phyloP scores from a whole-genome alignment of 2,113 vertebrate genomes.

The Platichthys stellatus region DNA sequence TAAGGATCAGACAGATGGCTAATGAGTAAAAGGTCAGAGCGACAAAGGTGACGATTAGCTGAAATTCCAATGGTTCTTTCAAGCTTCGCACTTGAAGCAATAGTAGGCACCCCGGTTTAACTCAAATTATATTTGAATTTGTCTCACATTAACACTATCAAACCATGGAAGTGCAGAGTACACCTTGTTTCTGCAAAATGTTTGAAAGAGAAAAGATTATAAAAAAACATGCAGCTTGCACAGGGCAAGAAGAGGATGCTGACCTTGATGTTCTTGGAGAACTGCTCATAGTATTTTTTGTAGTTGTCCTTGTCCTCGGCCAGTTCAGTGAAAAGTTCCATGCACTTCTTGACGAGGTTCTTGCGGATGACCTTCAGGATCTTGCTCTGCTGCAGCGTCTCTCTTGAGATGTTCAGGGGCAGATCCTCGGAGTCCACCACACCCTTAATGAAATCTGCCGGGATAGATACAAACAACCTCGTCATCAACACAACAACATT shows the following conservation, averaged over 20 bases:
- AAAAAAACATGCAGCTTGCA: neutral
- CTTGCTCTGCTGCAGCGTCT: constrained; percentile 98
- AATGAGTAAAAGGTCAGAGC: constrained; percentile 2
- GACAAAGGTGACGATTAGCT: neutral
- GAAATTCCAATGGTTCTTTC: neutral
- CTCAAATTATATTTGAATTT: neutral
- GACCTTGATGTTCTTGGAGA: constrained; percentile 99
- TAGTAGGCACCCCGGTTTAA: neutral
- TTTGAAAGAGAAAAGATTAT: neutral
- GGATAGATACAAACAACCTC: neutral
- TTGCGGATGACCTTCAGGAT: constrained; percentile 97
- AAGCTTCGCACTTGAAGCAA: neutral
- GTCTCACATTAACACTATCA: neutral
- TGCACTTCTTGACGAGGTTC: constrained; percentile 96
- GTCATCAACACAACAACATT: constrained; percentile 5
- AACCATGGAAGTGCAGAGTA: neutral
- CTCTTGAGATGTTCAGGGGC: constrained; percentile 96
- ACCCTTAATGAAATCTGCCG: constrained; percentile 91
- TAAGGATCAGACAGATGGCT: constrained; percentile 44
- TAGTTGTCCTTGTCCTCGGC: constrained; percentile 97
- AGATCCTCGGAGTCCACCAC: constrained; percentile 98
- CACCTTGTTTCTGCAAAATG: neutral
- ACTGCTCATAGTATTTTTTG: constrained; percentile 97
- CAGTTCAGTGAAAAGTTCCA: constrained; percentile 94
- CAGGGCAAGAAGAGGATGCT: neutral